Percentiles rank a stretch among this genome's conserved stretches.
These are phyloP conservation scores for Phyllotreta striolata DNA, from an alignment of 2,888 invertebrate species.

Conservation along the genomic window DNA sequence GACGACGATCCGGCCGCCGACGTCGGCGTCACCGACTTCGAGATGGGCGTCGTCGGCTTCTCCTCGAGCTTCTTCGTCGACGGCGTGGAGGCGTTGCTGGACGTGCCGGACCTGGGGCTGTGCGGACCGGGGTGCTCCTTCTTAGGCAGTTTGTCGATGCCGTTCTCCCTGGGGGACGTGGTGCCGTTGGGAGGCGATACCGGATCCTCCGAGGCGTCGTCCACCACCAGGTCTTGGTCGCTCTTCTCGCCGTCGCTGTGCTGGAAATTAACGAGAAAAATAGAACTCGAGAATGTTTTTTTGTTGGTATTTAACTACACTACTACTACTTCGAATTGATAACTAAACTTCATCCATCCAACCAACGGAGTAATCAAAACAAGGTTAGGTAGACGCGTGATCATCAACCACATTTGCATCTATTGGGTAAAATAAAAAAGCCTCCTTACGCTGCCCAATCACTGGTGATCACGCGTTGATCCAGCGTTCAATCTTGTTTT, in stretches of 20 bases:
- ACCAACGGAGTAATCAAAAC: no score
- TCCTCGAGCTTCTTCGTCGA: conserved; percentile 88
- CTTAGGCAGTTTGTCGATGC: conserved; percentile 81
- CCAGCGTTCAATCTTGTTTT: no score
- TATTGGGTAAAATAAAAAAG: no score
- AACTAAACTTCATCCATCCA: no score
- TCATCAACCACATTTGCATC: no score
- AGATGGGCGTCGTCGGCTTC: conserved; percentile 89
- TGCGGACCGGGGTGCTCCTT: conserved; percentile 78
- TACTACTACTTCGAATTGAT: no score
- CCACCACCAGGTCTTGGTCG: conserved; percentile 93
- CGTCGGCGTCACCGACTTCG: conserved; percentile 89
- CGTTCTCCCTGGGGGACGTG: conserved; percentile 89
- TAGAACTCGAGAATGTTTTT: no score
- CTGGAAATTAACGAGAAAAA: conserved; percentile 57
- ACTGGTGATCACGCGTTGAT: no score
- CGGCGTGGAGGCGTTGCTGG: conserved; percentile 90
- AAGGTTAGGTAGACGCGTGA: no score
- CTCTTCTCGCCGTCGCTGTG: conserved; percentile 86
- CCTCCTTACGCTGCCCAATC: no score
- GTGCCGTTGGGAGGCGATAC: conserved; percentile 87
- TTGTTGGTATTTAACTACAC: neutral
- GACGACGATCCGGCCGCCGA: conserved; percentile 65
- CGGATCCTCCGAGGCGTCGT: conserved; percentile 92
- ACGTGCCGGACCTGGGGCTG: conserved; percentile 83